These are phyloP conservation scores for Musca vetustissima DNA, from an alignment of 1,140 invertebrate species.

Conservation along the genomic window DNA sequence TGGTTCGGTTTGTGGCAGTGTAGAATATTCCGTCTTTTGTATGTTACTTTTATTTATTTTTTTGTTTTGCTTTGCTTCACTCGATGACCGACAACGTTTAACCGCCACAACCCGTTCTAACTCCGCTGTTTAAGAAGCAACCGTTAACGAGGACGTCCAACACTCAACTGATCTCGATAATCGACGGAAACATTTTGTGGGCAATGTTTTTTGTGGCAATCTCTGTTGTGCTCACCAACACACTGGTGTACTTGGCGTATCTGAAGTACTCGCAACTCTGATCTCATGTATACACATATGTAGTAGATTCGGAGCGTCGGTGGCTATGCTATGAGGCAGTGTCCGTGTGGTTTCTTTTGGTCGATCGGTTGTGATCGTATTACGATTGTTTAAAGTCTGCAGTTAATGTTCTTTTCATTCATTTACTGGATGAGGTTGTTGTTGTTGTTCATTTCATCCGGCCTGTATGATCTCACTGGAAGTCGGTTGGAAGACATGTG, in stretches of 20 bases:
- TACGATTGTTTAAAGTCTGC: conserved; percentile 4
- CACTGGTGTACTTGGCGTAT: too few relatives aligned
- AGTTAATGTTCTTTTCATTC: conserved; percentile 3
- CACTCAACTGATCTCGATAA: conserved; percentile 42
- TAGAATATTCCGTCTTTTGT: background rate
- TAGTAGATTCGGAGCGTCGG: too few relatives aligned
- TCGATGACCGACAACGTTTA: background rate
- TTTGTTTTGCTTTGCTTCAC: conserved; percentile 32
- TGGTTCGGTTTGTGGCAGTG: background rate
- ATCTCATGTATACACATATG: too few relatives aligned
- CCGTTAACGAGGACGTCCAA: conserved; percentile 54
- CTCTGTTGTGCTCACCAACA: too few relatives aligned
- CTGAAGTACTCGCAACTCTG: too few relatives aligned
- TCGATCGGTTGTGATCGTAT: background rate
- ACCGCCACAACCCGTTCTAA: background rate
- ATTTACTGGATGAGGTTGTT: background rate
- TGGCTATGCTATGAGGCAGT: too few relatives aligned
- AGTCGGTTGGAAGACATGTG: background rate
- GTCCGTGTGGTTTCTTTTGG: too few relatives aligned
- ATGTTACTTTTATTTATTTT: too few relatives aligned
- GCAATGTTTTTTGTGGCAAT: too few relatives aligned
- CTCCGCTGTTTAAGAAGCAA: conserved; percentile 33
- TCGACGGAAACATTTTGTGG: too few relatives aligned
- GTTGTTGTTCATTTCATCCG: conserved; percentile 14
- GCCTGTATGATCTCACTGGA: conserved; percentile 15